phyloP scores from a whole-genome alignment of 2,113 vertebrate genomes.

The Chionodraco myersi region DNA sequence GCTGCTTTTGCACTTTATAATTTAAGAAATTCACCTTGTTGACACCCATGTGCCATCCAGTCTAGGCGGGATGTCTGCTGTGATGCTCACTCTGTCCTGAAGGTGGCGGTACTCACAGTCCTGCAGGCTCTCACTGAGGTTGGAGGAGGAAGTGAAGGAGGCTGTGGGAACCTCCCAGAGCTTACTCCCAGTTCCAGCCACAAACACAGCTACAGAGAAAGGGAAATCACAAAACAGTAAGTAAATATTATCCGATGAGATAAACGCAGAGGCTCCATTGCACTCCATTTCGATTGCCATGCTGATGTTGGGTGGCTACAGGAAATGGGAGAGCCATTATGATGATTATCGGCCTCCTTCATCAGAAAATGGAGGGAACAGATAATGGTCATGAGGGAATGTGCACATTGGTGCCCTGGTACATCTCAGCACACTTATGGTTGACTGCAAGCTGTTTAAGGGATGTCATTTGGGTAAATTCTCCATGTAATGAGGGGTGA shows the following conservation, averaged over 20 bases:
- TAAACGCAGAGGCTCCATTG: constrained; percentile 28
- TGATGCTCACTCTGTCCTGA: constrained; percentile 81
- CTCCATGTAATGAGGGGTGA: constrained; percentile 62
- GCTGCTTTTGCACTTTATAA: neutral
- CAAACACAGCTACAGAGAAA: constrained; percentile 66
- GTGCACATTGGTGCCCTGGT: constrained; percentile 51
- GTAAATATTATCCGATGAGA: constrained; percentile 28
- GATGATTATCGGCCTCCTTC: constrained; percentile 29
- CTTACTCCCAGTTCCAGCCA: constrained; percentile 74
- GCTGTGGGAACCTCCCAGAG: constrained; percentile 77
- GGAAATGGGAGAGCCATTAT: constrained; percentile 18
- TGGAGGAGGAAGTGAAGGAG: constrained; percentile 60
- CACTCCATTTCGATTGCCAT: constrained; percentile 15
- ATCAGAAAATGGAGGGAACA: constrained; percentile 28
- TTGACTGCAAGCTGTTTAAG: constrained; percentile 47
- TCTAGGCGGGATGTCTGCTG: constrained; percentile 83
- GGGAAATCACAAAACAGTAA: constrained; percentile 24
- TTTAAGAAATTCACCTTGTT: constrained; percentile 81
- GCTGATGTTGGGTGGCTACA: constrained; percentile 2
- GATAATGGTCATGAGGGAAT: constrained; percentile 8
- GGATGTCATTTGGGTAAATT: constrained; percentile 58
- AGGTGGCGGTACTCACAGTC: constrained; percentile 85
- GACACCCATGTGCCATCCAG: constrained; percentile 91
- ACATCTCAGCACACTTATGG: constrained; percentile 43
- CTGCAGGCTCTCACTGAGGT: constrained; percentile 72